A percentile compares a stretch with the other conserved stretches of the same genome.
These are phyloP conservation scores for Smittia sp. DNA, from an alignment of 2,888 invertebrate species.

Conservation along the genomic window DNA sequence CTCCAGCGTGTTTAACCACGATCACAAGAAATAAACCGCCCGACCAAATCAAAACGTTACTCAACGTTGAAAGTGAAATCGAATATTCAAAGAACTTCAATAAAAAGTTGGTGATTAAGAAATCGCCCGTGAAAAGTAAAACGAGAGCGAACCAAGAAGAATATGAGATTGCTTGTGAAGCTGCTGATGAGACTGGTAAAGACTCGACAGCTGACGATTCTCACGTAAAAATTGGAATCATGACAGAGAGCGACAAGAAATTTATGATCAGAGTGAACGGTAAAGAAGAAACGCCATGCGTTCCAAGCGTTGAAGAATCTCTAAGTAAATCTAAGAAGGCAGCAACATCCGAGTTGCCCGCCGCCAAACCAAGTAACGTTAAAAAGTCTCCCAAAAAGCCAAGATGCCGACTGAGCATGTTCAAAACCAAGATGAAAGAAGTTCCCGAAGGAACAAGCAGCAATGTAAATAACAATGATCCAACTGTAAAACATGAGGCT, in stretches of 20 bases:
- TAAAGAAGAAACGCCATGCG: constrained; percentile 66
- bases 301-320: constrained; percentile 49
- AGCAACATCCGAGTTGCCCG: constrained; percentile 43
- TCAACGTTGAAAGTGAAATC: constrained; percentile 53
- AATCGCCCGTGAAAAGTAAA: constrained; percentile 43
- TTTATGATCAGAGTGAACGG: constrained; percentile 61
- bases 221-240: constrained; percentile 55
- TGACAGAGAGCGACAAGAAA: constrained; percentile 54
- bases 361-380: constrained; percentile 43
- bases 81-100: constrained; percentile 45
- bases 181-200: constrained; percentile 51
- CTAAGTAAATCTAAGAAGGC: constrained; percentile 17
- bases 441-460: constrained; percentile 42
- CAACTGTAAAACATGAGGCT: constrained; percentile 47
- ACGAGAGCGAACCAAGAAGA: constrained; percentile 49
- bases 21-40: constrained; percentile 49
- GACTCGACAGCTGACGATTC: constrained; percentile 45
- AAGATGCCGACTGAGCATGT: constrained; percentile 41
- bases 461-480: constrained; percentile 44
- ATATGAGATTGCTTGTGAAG: constrained; percentile 60
- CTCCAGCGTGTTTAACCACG: constrained; percentile 58
- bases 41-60: constrained; percentile 48
- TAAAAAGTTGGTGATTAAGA: constrained; percentile 44
- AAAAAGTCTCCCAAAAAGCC: constrained; percentile 43
- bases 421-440: constrained; percentile 39